These are phyloP conservation scores for Bombyx huttoni DNA, from an alignment of 2,888 invertebrate species.

Conservation along the genomic window DNA sequence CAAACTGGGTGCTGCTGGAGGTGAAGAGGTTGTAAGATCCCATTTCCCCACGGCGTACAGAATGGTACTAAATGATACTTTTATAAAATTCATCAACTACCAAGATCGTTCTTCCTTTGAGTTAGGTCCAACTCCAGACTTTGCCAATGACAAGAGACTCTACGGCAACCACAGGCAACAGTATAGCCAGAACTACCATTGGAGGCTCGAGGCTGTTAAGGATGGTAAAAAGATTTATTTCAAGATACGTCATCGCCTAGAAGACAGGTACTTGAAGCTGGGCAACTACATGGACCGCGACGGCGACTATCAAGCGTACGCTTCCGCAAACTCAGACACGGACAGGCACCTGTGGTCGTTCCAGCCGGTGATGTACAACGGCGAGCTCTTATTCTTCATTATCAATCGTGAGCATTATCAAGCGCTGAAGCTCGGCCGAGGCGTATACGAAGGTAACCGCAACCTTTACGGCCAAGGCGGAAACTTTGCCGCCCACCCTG, in stretches of 20 bases:
- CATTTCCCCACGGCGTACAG: not conserved
- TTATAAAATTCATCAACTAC: not conserved
- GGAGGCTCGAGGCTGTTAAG: not conserved
- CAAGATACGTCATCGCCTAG: not conserved
- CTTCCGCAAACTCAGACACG: not conserved
- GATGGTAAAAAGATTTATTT: not conserved
- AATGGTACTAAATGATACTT: not conserved
- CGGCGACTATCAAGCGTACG: conserved; percentile 1
- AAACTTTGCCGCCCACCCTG: not conserved
- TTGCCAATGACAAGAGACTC: not conserved
- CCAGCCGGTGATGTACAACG: not conserved
- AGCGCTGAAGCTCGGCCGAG: not conserved
- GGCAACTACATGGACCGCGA: not conserved
- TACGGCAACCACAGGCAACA: not conserved
- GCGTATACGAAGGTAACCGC: not conserved
- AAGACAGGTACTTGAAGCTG: not conserved
- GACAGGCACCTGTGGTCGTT: conserved; percentile 1
- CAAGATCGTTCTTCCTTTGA: not conserved
- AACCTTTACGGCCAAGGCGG: not conserved
- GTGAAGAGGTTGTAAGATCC: not conserved
- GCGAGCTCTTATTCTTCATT: conserved; percentile 1
- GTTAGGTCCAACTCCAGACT: not conserved
- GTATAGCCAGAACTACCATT: not conserved
- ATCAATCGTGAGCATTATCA: not conserved
- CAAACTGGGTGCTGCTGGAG: not conserved